Evolutionary conservation across 2,113 vertebrate genomes (phyloP).

Genomic region (Hemiprocne comata): DNA sequence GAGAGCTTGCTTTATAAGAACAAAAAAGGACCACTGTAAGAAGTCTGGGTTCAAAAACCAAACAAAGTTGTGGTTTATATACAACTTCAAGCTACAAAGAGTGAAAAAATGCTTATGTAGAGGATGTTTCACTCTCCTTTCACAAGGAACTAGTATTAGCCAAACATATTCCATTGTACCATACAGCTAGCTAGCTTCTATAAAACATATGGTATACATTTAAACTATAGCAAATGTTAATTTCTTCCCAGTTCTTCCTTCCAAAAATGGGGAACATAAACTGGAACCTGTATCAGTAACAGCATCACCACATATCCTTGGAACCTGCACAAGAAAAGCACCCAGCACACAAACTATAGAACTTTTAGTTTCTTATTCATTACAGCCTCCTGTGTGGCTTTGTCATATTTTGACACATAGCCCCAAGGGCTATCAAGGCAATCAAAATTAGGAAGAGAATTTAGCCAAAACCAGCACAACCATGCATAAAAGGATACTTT

Average conservation of each 20-base stretch:
- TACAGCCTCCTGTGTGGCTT: neutral
- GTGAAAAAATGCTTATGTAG: neutral
- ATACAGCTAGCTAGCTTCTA: neutral
- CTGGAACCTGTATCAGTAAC: conserved; percentile 6
- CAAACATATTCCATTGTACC: neutral
- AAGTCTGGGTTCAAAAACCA: neutral
- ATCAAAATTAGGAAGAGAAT: conserved; percentile 58
- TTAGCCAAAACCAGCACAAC: conserved; percentile 44
- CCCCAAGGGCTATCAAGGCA: conserved; percentile 16
- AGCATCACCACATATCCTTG: neutral
- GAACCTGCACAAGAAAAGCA: conserved; percentile 17
- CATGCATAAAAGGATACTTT: neutral
- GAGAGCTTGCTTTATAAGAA: neutral
- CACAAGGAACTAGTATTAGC: neutral
- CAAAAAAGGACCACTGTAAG: neutral
- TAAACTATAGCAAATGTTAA: neutral
- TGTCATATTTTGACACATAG: conserved; percentile 52
- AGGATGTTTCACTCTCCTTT: neutral
- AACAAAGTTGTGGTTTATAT: neutral
- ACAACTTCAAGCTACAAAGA: neutral
- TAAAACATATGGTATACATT: neutral
- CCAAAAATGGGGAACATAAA: conserved; percentile 11
- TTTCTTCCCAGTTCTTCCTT: neutral
- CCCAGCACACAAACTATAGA: neutral
- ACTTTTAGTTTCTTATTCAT: conserved; percentile 38